Base-by-base conservation (phyloP, 2,888 invertebrate species). In the Sarcophaga caerulescens region DNA sequence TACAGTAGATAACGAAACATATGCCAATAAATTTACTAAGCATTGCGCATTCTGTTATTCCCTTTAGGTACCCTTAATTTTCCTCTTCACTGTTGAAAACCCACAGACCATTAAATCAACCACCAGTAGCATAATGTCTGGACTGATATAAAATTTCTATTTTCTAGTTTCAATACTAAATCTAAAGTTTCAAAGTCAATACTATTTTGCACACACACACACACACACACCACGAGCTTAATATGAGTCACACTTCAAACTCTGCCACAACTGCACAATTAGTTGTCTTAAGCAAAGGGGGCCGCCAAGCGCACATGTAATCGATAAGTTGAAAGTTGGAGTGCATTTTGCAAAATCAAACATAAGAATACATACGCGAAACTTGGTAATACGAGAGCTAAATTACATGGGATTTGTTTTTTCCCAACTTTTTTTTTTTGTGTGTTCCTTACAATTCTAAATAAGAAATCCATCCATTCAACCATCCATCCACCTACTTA, bases 111-210 rank as follows among this genome's bases (percentile, higher is more conserved):
- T 63, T 10, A 63, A 57, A 69, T 35, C 35, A 44, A 66, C 75
- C 65, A 69, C 63, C 78, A 63, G 52, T 52, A 65, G 47, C 81
- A 69, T 59, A 70, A 77, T 65, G 63, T 74, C 85, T 78, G 17
- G 69, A 57, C 45, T 23, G 10, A 65, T 68, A 62, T 44, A 69
- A 35, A 82, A 35, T 70, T 47, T 78, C 25, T 70, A 70, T 73
- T 80, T 80, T 74, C 79, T 60, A 74, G 35, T 74, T 80, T 63
- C 45, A 79, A 68, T 83, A 57, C 63, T 45, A 77, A 80, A 77
- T 83, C 73, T 83, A 73, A 80, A 81, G 76, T 80, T 83, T 85
- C 76, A 73, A 85, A 85, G 85, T 83, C 80, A 83, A 85, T 81
- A 73, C 35, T 63, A 59, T 62, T 69, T 73, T 66, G 47, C 11